Percentiles rank a stretch among this genome's conserved stretches.
These are phyloP conservation scores for Siniperca undulata DNA, from an alignment of 2,797 vertebrate genomes.

Conservation along the genomic window DNA sequence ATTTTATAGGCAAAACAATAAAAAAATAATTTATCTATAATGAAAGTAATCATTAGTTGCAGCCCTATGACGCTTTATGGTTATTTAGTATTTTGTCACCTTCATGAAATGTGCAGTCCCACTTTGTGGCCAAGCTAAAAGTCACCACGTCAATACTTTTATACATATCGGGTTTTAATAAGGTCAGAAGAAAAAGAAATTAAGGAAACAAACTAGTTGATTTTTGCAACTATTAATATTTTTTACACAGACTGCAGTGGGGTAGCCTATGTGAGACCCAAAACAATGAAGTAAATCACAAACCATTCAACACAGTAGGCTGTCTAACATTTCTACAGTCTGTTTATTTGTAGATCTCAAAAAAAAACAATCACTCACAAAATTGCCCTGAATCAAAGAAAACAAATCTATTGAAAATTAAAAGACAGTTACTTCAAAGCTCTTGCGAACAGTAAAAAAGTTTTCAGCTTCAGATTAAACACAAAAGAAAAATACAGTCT, in stretches of 20 bases:
- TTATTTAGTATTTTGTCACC: neutral
- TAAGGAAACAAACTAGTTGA: neutral
- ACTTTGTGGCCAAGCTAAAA: neutral
- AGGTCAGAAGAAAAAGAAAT: slow-evolving; percentile 16
- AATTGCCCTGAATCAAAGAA: slow-evolving; percentile 66
- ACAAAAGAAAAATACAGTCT: slow-evolving; percentile 35
- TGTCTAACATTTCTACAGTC: slow-evolving; percentile 14
- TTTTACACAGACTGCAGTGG: neutral
- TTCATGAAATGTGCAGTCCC: neutral
- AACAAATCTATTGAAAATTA: slow-evolving; percentile 81
- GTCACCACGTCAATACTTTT: neutral
- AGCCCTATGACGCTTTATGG: neutral
- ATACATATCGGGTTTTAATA: slow-evolving; percentile 23
- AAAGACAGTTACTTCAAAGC: slow-evolving; percentile 72
- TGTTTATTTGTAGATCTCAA: neutral
- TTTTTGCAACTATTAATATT: neutral
- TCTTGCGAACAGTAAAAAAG: slow-evolving; percentile 77
- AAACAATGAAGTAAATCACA: slow-evolving; percentile 3
- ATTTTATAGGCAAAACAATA: neutral
- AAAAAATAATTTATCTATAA: neutral
- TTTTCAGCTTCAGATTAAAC: slow-evolving; percentile 58
- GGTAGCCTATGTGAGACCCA: neutral
- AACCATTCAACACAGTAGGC: slow-evolving; percentile 6
- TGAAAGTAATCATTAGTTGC: neutral
- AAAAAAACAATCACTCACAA: slow-evolving; percentile 17